Percentiles rank a stretch among this genome's conserved stretches.
Conservation (phyloP, 2,113 vertebrate genomes). For the Pandion haliaetus region DNA sequence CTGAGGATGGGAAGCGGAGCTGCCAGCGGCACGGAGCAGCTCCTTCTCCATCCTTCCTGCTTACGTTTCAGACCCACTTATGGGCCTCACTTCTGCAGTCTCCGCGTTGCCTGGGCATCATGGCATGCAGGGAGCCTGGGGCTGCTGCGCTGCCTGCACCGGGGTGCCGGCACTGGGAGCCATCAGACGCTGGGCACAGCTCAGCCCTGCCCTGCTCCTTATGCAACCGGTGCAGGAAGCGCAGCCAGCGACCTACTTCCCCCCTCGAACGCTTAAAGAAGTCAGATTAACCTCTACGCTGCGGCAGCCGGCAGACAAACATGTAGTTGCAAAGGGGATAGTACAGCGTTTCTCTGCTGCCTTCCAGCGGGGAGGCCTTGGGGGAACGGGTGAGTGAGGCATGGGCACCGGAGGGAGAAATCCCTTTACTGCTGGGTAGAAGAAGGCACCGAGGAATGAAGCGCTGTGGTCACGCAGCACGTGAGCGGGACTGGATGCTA, state of each 20-base stretch:
- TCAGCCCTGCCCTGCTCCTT: background rate
- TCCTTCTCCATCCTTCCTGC: background rate
- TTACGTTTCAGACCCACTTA: fast-evolving
- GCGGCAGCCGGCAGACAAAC: background rate
- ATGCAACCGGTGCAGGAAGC: background rate
- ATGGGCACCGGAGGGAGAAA: background rate
- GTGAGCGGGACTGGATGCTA: background rate
- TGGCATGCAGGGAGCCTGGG: fast-evolving
- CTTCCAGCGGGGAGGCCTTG: background rate
- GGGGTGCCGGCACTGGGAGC: background rate
- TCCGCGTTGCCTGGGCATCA: background rate
- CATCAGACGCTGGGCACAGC: background rate
- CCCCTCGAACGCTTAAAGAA: background rate
- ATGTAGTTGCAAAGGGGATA: background rate
- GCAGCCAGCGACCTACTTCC: background rate
- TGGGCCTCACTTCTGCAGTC: background rate
- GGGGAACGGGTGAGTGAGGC: background rate
- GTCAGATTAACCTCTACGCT: background rate
- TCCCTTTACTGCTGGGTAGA: background rate
- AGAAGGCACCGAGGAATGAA: background rate
- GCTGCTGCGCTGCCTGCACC: fast-evolving
- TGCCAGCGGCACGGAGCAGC: background rate
- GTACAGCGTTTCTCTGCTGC: background rate
- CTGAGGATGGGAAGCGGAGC: background rate
- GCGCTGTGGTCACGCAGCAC: fast-evolving